phyloP scores from a whole-genome alignment of 2,113 vertebrate species.

The Platanista minor region DNA sequence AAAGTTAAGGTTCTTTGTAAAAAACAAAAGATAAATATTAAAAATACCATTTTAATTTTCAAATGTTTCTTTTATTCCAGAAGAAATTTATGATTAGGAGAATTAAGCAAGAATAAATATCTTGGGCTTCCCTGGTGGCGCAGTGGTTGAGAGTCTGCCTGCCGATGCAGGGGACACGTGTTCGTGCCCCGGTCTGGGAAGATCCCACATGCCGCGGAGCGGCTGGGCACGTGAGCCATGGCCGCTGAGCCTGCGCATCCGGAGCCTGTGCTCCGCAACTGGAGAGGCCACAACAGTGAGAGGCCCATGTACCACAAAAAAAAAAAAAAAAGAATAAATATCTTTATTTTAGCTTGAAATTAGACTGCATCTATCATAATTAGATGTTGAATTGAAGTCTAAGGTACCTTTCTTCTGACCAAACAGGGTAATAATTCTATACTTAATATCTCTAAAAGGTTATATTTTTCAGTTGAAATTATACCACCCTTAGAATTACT shows the following conservation, averaged over 20 bases:
- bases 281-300: too few relatives aligned
- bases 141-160: too few relatives aligned
- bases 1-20: not conserved
- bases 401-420: not conserved
- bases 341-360: not conserved
- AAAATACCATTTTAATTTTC: not conserved
- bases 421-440: not conserved
- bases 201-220: too few relatives aligned
- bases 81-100: not conserved
- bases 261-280: too few relatives aligned
- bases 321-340: slow-evolving; percentile 2
- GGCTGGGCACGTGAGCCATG: too few relatives aligned
- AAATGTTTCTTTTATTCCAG: not conserved
- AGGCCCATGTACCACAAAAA: too few relatives aligned
- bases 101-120: slow-evolving; percentile 4
- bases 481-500: not conserved
- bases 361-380: not conserved
- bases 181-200: too few relatives aligned
- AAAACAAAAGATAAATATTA: not conserved
- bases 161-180: too few relatives aligned
- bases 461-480: not conserved
- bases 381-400: not conserved
- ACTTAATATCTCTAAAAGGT: not conserved
- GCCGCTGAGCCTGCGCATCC: too few relatives aligned
- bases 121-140: too few relatives aligned